phyloP scores from a whole-genome alignment of 2,797 vertebrate genomes.

The Rhabdophis nuchalis region DNA sequence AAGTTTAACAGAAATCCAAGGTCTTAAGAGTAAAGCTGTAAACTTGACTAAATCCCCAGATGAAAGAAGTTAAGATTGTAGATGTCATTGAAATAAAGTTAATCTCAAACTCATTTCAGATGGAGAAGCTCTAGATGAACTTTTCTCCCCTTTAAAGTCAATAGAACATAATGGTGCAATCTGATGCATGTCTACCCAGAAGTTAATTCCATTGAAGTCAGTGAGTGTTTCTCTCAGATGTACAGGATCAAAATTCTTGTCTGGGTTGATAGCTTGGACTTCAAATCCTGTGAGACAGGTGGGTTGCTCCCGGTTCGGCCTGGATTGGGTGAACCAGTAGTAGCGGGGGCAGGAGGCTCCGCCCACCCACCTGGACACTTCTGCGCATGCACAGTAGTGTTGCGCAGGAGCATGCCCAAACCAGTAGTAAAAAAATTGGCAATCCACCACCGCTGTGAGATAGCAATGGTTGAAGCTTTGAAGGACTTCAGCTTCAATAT shows the following conservation, averaged over 20 bases:
- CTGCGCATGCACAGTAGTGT: no score
- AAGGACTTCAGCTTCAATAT: neutral
- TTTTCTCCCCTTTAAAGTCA: neutral
- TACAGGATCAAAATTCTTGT: neutral
- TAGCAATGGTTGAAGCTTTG: neutral
- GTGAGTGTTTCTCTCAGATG: neutral
- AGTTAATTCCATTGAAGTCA: neutral
- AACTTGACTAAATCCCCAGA: neutral
- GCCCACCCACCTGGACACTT: no score
- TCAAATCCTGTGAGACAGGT: neutral
- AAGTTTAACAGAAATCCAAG: neutral
- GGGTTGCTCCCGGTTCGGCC: no score
- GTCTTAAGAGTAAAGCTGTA: slow-evolving; percentile 5
- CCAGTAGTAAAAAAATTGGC: no score
- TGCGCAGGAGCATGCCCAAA: no score
- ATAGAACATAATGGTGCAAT: neutral
- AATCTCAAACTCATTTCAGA: slow-evolving; percentile 7
- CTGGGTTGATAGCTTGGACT: neutral
- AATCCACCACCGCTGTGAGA: neutral
- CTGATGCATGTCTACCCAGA: neutral
- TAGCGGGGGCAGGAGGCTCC: no score
- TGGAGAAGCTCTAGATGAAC: neutral
- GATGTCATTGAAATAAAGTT: neutral
- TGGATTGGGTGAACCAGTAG: no score
- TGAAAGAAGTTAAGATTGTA: neutral